These are phyloP conservation scores for Sebastes trivittatus DNA, from an alignment of 2,797 vertebrate genomes.

Conservation along the genomic window DNA sequence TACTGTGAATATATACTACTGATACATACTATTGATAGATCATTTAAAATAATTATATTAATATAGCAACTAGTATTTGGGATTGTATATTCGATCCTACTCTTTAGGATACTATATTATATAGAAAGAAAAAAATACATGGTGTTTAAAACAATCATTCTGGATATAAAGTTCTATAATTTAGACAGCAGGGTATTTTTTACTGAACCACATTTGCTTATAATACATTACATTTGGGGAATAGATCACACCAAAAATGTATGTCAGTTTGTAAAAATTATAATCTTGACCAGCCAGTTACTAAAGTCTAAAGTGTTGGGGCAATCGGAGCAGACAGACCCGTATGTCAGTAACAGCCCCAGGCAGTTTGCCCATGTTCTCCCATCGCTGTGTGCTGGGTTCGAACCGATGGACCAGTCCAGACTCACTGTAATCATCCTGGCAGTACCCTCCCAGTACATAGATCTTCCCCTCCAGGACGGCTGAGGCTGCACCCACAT, in stretches of 20 bases:
- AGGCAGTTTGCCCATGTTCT: conserved; percentile 76
- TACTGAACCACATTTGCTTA: neutral
- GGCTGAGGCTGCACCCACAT: conserved; percentile 79
- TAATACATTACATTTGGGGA: neutral
- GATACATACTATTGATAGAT: neutral
- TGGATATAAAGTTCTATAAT: neutral
- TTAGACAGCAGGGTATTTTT: neutral
- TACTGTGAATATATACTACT: too few species aligned
- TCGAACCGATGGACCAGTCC: conserved; percentile 80
- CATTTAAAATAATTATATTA: neutral
- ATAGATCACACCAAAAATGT: neutral
- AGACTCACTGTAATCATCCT: conserved; percentile 81
- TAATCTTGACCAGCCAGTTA: neutral
- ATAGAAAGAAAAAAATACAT: neutral
- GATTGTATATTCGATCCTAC: neutral
- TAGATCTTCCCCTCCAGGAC: conserved; percentile 81
- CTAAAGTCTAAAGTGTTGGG: conserved; percentile 60
- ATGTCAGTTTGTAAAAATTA: neutral
- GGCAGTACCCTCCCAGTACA: conserved; percentile 82
- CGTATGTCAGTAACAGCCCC: conserved; percentile 77
- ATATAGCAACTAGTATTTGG: neutral
- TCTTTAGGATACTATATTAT: neutral
- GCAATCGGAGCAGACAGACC: conserved; percentile 76
- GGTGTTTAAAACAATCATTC: neutral
- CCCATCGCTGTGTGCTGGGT: conserved; percentile 70